Evolutionary conservation across 2,113 vertebrate species (phyloP), one percentile per base, ranked within the genome.

Genomic region (Oostethus manadensis): DNA sequence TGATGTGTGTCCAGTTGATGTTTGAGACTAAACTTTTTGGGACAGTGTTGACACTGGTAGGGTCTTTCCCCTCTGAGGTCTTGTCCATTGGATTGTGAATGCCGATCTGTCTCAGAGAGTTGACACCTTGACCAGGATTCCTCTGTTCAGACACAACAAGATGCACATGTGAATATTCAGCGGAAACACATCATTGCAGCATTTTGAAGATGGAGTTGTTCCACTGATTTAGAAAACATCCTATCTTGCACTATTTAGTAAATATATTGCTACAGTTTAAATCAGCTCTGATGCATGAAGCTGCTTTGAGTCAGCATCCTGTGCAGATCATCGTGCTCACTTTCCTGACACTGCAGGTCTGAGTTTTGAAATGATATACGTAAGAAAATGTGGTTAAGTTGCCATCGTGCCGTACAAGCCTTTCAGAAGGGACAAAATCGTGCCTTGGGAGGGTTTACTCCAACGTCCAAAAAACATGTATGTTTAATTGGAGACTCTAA

Each of bases 1-100:
- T 88, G 85, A 77, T 94, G 92, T 18, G 93, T 93, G 66, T 93
- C 90, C 82, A 93, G 88, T 63, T 94, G 92, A 73, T 94, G 93
- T 70, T 94, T 94, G 35, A 94, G 88, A 64, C 89, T 90, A 72
- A 94, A 94, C 73, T 74, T 89, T 72, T 94, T 94, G 44, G 74
- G 80, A 63, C 91, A 92, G 71, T 84, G 71, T 55, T 84, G 77
- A 60, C 91, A 92, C 68, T 87, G 84, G 65, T 89, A 89, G 6
- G 90, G 88, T 74, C 90, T 92, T 62, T 86, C 88, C 35, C 73
- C 82, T 21, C 66, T 74, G 16, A 75, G 78, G 3, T 78, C 74
- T n/a, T 71, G 80, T 44, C 68, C 70, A 50, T 74, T 74, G 16
- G 74, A 68, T 3, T 77, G 73, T 51, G 79, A 43, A 15, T 76